Base-by-base conservation (phyloP, 2,888 invertebrate genomes). In the Drosophila gaucha region DNA sequence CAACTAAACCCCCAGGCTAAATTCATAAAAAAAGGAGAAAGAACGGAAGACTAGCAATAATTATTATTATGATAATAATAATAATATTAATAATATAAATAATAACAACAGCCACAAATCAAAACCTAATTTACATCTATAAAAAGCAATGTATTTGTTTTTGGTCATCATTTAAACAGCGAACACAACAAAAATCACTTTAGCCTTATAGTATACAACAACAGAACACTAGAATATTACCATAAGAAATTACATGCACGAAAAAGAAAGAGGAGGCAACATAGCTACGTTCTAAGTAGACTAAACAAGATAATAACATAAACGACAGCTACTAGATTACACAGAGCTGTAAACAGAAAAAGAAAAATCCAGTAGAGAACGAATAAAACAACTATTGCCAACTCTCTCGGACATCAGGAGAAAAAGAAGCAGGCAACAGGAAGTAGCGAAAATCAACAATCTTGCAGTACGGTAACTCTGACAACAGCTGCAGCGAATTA, bases 121-220 rank as follows among this genome's bases (percentile, higher is more conserved):
- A 58, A 78, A 78, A 71, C 36, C 41, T 54, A 38, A 69, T 56
- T 64, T 59, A 69, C 64, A 54, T 36, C 30, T 31, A 43, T 1
- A 39, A 58, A 52, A 26, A 59, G 58, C 31, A 57, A 79, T 74
- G 59, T 74, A 80, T 85, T 85, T 69, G 62, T 46, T 58, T 72
- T 63, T 74, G 50, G 55, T 62, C 31, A 57, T 56, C 49, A 73
- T 57, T 24, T 26, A 60, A 49, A 56, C 52, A 52, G 39, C 52
- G 38, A 62, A 62, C 44, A 64, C 41, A 65, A 64, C 30, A 65
- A 65, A 52, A 80, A 75, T 73, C 86, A 80, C 79, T 65, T 67
- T 50, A 86, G 83, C 80, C 86, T 80, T 86, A 80, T 80, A n/a
- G n/a, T n/a, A 80, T 86, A 86, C 80, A 86, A 66, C 38, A 56